Evolutionary conservation across 1,140 invertebrate genomes (phyloP).

Genomic region (Laupala kohalensis): DNA sequence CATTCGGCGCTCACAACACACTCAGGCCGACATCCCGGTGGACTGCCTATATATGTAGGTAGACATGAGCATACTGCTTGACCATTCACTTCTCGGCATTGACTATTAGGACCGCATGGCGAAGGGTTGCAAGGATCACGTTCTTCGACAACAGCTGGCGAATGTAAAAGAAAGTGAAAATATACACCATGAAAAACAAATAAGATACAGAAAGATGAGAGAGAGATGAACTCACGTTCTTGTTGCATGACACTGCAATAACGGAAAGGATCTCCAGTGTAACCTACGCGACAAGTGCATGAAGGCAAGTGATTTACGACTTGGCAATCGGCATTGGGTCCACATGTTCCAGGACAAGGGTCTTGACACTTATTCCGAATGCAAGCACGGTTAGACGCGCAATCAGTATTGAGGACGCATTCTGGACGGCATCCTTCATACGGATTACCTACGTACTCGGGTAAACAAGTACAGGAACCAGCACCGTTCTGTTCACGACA

Average conservation of each 20-base stretch:
- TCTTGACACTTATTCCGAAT: constrained; percentile 45
- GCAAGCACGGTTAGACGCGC: constrained; percentile 38
- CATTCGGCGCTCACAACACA: constrained; percentile 65
- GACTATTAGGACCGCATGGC: constrained; percentile 64
- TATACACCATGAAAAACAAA: neutral
- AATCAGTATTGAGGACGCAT: constrained; percentile 42
- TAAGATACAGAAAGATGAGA: neutral
- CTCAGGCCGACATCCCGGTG: constrained; percentile 60
- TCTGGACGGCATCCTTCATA: constrained; percentile 40
- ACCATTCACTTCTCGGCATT: constrained; percentile 51
- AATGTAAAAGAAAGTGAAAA: neutral
- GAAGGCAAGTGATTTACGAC: constrained; percentile 51
- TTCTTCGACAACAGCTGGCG: constrained; percentile 20
- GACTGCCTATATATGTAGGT: constrained; percentile 52
- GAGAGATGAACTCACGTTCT: constrained; percentile 31
- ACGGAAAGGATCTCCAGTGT: constrained; percentile 49
- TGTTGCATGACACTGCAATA: constrained; percentile 29
- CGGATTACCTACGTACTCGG: constrained; percentile 41
- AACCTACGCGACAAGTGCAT: constrained; percentile 43
- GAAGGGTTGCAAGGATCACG: constrained; percentile 52
- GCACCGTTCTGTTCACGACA: constrained; percentile 25
- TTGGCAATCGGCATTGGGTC: constrained; percentile 42
- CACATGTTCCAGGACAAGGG: constrained; percentile 48
- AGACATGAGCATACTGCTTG: constrained; percentile 62
- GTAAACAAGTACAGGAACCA: constrained; percentile 33